phyloP scores from a whole-genome alignment of 2,888 invertebrate species.

The Candidula unifasciata region DNA sequence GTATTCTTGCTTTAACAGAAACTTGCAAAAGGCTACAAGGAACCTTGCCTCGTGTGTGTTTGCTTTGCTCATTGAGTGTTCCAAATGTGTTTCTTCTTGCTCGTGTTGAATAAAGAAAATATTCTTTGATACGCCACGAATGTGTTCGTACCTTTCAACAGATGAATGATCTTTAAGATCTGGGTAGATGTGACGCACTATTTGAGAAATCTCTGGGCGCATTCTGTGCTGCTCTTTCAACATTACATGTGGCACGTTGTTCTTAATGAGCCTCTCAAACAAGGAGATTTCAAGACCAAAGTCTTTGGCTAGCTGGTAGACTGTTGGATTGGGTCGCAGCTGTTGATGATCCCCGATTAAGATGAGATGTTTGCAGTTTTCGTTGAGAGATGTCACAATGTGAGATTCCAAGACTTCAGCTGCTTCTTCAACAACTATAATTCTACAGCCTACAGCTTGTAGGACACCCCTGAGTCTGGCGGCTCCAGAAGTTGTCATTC shows the following conservation, averaged over 20 bases:
- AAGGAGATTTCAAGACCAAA: constrained; percentile 87
- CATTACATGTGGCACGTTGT: constrained; percentile 81
- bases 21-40: constrained; percentile 60
- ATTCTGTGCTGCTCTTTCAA: constrained; percentile 82
- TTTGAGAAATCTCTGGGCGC: constrained; percentile 67
- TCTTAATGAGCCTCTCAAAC: constrained; percentile 87
- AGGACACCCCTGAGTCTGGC: constrained; percentile 69
- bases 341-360: constrained; percentile 91
- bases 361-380: constrained; percentile 87
- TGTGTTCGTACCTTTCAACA: constrained; percentile 55
- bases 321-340: constrained; percentile 85
- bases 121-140: constrained; percentile 61
- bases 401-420: constrained; percentile 90
- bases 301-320: constrained; percentile 83
- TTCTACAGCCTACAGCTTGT: constrained; percentile 72
- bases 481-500: constrained; percentile 77
- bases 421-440: constrained; percentile 88
- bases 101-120: constrained; percentile 65
- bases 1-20: constrained; percentile 70
- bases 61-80: constrained; percentile 61
- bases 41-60: constrained; percentile 69
- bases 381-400: constrained; percentile 86
- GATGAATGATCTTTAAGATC: constrained; percentile 61
- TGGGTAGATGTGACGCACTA: constrained; percentile 66
- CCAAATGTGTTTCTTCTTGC: constrained; percentile 53